A percentile compares a stretch with the other conserved stretches of the same genome.
Evolutionary conservation across 1,140 invertebrate species (phyloP).

Genomic region (Papilio polytes): DNA sequence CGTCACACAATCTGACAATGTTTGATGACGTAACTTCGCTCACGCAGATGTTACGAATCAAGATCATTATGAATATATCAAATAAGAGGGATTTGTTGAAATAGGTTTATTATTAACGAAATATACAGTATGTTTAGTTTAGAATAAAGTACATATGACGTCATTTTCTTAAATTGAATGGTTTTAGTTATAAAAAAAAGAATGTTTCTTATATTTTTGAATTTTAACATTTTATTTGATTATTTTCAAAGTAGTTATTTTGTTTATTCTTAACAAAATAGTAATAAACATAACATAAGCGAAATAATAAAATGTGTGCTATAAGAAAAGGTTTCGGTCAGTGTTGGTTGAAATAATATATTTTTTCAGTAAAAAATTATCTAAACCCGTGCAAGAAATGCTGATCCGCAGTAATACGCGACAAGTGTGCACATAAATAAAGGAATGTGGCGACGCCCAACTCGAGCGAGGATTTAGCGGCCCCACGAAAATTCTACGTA

Average conservation of each 20-base stretch:
- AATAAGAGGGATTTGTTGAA: not conserved
- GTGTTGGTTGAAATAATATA: not conserved
- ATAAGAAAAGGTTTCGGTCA: not conserved
- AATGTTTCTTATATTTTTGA: too few species aligned
- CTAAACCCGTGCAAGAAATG: not conserved
- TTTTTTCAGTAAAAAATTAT: not conserved
- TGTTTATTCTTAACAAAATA: too few species aligned
- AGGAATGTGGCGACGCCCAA: conserved; percentile 31
- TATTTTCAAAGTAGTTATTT: too few species aligned
- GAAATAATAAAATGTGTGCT: too few species aligned
- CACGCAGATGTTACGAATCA: conserved; percentile 10
- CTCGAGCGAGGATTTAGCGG: conserved; percentile 23
- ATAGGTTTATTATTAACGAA: not conserved
- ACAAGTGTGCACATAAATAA: conserved; percentile 31
- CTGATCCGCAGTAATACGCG: not conserved
- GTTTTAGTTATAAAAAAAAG: too few species aligned
- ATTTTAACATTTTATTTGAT: too few species aligned
- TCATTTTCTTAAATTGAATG: too few species aligned
- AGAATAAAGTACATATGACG: not conserved
- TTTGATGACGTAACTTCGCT: conserved; percentile 19
- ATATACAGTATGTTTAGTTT: not conserved
- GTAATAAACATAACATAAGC: too few species aligned
- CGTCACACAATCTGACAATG: conserved; percentile 16
- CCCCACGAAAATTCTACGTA: conserved; percentile 44
- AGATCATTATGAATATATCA: conserved; percentile 8